Percentiles rank a stretch among this genome's conserved stretches.
phyloP scores from a whole-genome alignment of 2,797 vertebrate genomes.

The Rachycentron canadum region DNA sequence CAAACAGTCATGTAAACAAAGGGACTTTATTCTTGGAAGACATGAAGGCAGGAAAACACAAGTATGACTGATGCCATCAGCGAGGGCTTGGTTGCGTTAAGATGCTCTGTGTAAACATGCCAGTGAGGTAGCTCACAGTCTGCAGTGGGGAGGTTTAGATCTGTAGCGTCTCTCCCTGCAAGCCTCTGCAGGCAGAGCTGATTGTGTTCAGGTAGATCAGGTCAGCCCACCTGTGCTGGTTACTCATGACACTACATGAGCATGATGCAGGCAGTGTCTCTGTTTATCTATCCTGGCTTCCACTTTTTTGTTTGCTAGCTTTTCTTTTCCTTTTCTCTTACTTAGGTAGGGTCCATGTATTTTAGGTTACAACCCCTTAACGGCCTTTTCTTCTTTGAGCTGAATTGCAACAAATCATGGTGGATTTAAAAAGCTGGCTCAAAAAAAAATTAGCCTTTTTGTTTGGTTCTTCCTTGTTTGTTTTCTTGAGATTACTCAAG shows the following conservation, averaged over 20 bases:
- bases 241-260: neutral
- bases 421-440: neutral
- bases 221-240: slow-evolving; percentile 17
- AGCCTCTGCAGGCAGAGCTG: neutral
- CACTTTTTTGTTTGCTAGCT: neutral
- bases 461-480: neutral
- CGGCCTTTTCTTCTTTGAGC: neutral
- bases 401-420: neutral
- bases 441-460: neutral
- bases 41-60: slow-evolving; percentile 3
- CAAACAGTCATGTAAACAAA: neutral
- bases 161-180: neutral
- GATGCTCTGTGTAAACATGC: neutral
- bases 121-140: neutral
- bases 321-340: neutral
- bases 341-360: neutral
- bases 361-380: neutral
- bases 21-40: neutral
- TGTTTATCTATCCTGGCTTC: neutral
- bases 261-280: neutral
- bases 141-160: neutral
- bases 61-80: neutral
- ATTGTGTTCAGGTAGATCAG: slow-evolving; percentile 1
- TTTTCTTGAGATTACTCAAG: no score
- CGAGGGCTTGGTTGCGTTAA: neutral